Base-by-base conservation (phyloP, 2,888 invertebrate genomes). In the Notodonta ziczac region DNA sequence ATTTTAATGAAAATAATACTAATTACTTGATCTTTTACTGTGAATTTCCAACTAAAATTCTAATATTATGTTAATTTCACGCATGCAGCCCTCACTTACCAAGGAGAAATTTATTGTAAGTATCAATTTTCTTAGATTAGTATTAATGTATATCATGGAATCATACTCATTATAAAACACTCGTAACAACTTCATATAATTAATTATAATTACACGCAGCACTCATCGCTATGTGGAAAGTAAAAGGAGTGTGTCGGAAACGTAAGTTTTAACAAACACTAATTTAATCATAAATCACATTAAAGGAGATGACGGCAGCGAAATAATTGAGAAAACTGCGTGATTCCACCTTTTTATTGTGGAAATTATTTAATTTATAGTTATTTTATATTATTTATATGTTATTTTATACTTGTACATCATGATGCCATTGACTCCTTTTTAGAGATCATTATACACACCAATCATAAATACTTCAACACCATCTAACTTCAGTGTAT, bases 11-110 rank as follows among this genome's bases (percentile, higher is more conserved):
- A 13, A 46, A 46, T n/a, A n/a, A 46, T 50, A 50, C 16, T 14
- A 16, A 16, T n/a, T 14, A 5, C n/a, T 14, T 24, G 24, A 24
- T 48, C 6, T 48, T 48, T n/a, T n/a, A 48, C 13, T 48, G 4
- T 50, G 50, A 16, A 16, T 50, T 16, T 58, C 48, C 77, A 66
- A 84, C 82, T 83, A 83, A 80, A 72, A 67, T 74, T 53, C 82
- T 84, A 83, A 80, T 71, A 67, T 75, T 51, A 62, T 75, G 61
- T 85, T 84, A 85, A 86, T 89, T 92, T 90, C 88, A 77, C 79
- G 93, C 93, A 93, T 92, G 93, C 91, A 94, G 94, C 90, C 91
- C 94, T 69, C 94, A 94, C 83, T 93, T 94, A 90, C 92, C 93
- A 72, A 81, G 94, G 86, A 89, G 93, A 84, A 85, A 94, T 80